These are phyloP conservation scores for Anarsia innoxiella DNA, from an alignment of 2,888 invertebrate genomes.

Conservation along the genomic window DNA sequence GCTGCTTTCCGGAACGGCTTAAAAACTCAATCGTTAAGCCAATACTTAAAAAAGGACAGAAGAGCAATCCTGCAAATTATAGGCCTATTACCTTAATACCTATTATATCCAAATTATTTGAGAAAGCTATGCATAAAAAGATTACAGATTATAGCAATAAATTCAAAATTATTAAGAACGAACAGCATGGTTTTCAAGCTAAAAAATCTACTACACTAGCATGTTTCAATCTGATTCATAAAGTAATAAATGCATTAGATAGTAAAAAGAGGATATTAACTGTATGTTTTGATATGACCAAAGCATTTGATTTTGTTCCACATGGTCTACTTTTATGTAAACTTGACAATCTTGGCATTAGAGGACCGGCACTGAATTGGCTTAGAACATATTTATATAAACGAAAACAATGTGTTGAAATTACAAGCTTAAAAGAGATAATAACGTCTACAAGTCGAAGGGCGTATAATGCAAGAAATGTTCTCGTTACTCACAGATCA, in stretches of 20 bases:
- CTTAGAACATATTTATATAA: background rate
- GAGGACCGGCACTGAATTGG: constrained; percentile 1
- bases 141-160: background rate
- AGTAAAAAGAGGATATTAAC: constrained; percentile 4
- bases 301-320: constrained; percentile 16
- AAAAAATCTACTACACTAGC: constrained; percentile 15
- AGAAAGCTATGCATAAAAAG: constrained; percentile 8
- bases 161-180: constrained; percentile 2
- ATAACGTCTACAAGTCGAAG: background rate
- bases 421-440: background rate
- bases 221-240: constrained; percentile 6
- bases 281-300: constrained; percentile 16
- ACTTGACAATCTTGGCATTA: constrained; percentile 1
- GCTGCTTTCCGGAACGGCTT: constrained; percentile 2
- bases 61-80: background rate
- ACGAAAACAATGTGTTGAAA: constrained; percentile 5
- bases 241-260: background rate
- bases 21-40: constrained; percentile 9
- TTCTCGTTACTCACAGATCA: background rate
- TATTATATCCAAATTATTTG: constrained; percentile 12
- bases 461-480: too few relatives aligned
- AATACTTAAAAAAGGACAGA: constrained; percentile 5
- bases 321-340: constrained; percentile 9
- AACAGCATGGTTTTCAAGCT: constrained; percentile 6
- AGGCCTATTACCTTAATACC: constrained; percentile 6